Evolutionary conservation across 2,113 vertebrate species (phyloP).

Genomic region (Alectura lathami): DNA sequence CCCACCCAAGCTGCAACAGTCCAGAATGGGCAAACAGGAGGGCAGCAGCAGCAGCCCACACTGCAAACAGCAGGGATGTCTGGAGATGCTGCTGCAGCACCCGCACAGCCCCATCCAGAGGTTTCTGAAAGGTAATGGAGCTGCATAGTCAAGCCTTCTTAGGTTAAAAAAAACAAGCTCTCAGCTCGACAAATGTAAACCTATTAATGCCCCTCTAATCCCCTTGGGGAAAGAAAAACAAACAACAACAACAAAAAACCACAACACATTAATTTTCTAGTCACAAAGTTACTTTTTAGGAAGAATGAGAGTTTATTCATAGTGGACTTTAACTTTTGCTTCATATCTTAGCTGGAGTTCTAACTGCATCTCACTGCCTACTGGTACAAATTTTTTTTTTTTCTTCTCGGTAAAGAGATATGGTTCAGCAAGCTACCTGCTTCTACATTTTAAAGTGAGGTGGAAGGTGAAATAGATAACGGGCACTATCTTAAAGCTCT

Average conservation of each 20-base stretch:
- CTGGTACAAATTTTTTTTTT: neutral
- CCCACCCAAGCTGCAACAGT: conserved; percentile 77
- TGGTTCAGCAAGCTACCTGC: neutral
- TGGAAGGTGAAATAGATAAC: neutral
- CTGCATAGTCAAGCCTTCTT: neutral
- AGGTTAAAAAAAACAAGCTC: neutral
- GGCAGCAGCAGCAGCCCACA: conserved; percentile 77
- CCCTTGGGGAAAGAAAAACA: too few relatives aligned
- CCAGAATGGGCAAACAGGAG: conserved; percentile 85
- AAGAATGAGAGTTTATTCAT: neutral
- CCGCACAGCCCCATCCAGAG: conserved; percentile 84
- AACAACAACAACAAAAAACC: neutral
- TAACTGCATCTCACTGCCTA: neutral
- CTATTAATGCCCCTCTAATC: accelerated
- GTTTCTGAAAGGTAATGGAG: conserved; percentile 89
- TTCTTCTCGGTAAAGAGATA: neutral
- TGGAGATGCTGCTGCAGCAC: conserved; percentile 80
- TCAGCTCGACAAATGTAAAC: neutral
- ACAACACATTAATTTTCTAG: neutral
- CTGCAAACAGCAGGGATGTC: conserved; percentile 79
- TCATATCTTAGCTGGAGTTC: neutral
- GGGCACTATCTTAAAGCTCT: neutral
- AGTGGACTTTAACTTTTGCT: neutral
- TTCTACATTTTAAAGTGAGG: neutral
- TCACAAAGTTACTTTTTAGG: neutral